Percentiles rank a stretch among this genome's conserved stretches.
These are phyloP conservation scores for Aleiodes sp. DNA, from an alignment of 1,140 invertebrate species.

Conservation along the genomic window DNA sequence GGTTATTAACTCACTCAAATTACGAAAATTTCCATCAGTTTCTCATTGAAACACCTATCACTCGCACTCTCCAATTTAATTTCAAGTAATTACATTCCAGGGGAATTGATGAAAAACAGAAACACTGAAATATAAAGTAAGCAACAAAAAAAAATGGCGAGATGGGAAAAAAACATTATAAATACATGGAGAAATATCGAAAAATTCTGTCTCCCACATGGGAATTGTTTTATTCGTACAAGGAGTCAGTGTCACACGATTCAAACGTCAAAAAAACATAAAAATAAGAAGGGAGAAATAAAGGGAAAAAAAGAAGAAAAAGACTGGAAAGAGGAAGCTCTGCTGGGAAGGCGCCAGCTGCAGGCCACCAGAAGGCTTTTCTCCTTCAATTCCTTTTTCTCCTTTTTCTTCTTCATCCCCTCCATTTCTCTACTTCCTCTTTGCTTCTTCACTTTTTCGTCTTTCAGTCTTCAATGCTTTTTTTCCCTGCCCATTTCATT, in stretches of 20 bases:
- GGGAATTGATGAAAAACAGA: no score
- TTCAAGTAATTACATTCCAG: no score
- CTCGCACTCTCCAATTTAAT: no score
- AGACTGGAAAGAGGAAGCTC: not conserved
- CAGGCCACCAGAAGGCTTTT: not conserved
- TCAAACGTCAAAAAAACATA: constrained; percentile 5
- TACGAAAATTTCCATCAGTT: no score
- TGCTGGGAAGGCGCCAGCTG: constrained; percentile 5
- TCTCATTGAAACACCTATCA: no score
- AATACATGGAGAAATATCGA: not conserved
- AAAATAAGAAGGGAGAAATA: not conserved
- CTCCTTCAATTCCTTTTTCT: constrained; percentile 1
- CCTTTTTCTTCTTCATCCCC: not conserved
- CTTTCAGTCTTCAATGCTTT: not conserved
- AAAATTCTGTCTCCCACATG: not conserved
- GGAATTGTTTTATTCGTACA: not conserved
- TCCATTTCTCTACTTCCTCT: not conserved
- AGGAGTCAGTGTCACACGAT: constrained; percentile 8
- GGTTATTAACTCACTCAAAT: no score
- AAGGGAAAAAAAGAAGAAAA: constrained; percentile 19
- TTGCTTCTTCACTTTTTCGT: no score
- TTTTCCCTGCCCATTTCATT: constrained; percentile 1
- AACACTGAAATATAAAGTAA: no score
- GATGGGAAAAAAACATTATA: no score
- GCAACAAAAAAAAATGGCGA: not conserved